Percentiles rank a stretch among this genome's conserved stretches.
Conservation (phyloP, 2,797 vertebrate species). For the Mycteria americana region DNA sequence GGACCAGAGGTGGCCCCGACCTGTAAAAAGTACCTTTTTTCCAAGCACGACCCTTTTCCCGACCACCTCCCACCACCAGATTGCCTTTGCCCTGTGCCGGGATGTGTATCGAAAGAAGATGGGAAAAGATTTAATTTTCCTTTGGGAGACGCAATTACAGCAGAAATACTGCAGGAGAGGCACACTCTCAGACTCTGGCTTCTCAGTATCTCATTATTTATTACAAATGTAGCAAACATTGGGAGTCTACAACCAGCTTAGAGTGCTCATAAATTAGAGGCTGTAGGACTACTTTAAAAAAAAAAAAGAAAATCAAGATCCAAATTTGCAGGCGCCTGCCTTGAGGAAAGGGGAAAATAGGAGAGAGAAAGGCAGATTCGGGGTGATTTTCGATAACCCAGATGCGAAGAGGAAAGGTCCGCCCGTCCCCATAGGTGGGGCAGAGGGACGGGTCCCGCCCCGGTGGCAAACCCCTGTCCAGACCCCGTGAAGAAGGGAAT, state of each 20-base stretch:
- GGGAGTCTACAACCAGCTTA: conserved; percentile 32
- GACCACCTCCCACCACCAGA: neutral
- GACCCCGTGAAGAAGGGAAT: neutral
- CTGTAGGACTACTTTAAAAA: neutral
- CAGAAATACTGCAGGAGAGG: conserved; percentile 59
- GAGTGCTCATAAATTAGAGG: conserved; percentile 60
- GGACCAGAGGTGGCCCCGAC: neutral
- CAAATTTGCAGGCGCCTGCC: neutral
- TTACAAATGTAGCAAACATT: conserved; percentile 64
- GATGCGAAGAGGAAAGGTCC: neutral
- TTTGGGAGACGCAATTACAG: conserved; percentile 67
- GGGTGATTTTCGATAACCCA: neutral
- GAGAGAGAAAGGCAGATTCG: neutral
- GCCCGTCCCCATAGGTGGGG: neutral
- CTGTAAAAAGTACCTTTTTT: neutral
- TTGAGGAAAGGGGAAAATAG: neutral
- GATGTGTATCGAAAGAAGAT: neutral
- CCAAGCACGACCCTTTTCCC: neutral
- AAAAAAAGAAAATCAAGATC: neutral
- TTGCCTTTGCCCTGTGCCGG: neutral
- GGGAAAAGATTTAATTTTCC: conserved; percentile 57
- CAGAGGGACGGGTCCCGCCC: neutral
- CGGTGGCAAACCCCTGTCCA: neutral
- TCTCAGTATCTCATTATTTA: conserved; percentile 72
- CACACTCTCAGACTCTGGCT: conserved; percentile 49